Base-by-base conservation (phyloP, 1,140 invertebrate species). In the Bilobella aurantiaca region DNA sequence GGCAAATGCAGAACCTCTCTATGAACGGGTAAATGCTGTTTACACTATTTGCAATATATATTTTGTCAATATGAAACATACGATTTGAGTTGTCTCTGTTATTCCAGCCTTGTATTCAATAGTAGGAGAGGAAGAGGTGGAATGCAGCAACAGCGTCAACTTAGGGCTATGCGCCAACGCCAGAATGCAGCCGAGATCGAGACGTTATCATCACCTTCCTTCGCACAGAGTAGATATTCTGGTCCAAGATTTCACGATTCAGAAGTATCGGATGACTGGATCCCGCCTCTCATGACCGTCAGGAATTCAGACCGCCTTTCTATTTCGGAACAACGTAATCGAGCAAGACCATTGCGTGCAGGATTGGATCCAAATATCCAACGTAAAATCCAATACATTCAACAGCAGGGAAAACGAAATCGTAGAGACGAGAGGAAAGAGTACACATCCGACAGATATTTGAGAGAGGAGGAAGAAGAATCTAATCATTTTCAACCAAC, bases 351-450 rank as follows among this genome's bases (percentile, higher is more conserved):
- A n/a, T 42, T 27, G 21, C 46, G 59, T 47, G 56, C 30, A 27
- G n/a, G 37, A 23, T 37, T 71, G n/a, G 60, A 72, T 49, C 71
- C 71, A 25, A 62, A 69, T 18, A 72, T 72, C 60, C 71, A 72
- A 47, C 29, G 62, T 25, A 66, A 58, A 64, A 72, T 72, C 37
- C 53, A 63, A 3, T 62, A 62, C 28, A 69, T 72, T 47, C 71
- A 72, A 47, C 34, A 62, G 47, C 58, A 32, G 18, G 67, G 65
- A 47, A 32, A 56, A 30, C n/a, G 64, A 23, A 30, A 42, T 25
- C 58, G 37, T 25, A 31, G 53, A 21, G 28, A 64, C 32, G 28
- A 47, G 57, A n/a, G n/a, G n/a, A n/a, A n/a, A n/a, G n/a, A n/a
- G n/a, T n/a, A n/a, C n/a, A 56, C n/a, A 42, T 16, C 16, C 21